Evolutionary conservation across 2,797 vertebrate species (phyloP).

Genomic region (Dermochelys coriacea): DNA sequence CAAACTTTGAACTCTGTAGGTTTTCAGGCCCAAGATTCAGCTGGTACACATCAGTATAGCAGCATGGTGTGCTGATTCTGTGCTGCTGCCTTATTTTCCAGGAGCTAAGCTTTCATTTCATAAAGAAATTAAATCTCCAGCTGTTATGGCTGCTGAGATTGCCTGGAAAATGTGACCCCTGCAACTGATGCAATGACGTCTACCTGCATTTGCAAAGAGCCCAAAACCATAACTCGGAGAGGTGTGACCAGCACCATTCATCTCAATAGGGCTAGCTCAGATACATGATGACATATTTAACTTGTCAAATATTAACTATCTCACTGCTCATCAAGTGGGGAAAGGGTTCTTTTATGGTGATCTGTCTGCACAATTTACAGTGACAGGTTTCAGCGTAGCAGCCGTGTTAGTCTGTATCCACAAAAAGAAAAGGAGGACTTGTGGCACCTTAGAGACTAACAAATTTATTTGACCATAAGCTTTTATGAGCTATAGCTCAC

Average conservation of each 20-base stretch:
- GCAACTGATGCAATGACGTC: background rate
- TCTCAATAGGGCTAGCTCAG: background rate
- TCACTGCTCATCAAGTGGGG: background rate
- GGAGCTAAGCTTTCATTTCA: background rate
- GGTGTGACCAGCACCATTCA: background rate
- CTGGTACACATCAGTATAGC: too few species aligned
- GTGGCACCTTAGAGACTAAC: too few species aligned
- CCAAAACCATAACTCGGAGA: background rate
- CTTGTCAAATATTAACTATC: background rate
- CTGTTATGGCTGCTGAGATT: background rate
- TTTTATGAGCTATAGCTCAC: too few species aligned
- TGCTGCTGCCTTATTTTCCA: background rate
- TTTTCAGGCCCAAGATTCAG: background rate
- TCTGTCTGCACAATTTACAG: background rate
- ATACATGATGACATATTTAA: background rate
- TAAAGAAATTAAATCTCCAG: background rate
- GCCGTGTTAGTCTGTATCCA: too few species aligned
- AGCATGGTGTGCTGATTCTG: background rate
- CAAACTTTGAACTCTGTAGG: background rate
- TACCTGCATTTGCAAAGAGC: background rate
- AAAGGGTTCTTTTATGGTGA: background rate
- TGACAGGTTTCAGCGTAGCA: background rate
- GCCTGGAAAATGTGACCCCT: background rate
- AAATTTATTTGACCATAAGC: too few species aligned
- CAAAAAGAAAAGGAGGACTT: too few species aligned